Conservation (phyloP, 1,140 invertebrate genomes). For the Sipha flava region DNA sequence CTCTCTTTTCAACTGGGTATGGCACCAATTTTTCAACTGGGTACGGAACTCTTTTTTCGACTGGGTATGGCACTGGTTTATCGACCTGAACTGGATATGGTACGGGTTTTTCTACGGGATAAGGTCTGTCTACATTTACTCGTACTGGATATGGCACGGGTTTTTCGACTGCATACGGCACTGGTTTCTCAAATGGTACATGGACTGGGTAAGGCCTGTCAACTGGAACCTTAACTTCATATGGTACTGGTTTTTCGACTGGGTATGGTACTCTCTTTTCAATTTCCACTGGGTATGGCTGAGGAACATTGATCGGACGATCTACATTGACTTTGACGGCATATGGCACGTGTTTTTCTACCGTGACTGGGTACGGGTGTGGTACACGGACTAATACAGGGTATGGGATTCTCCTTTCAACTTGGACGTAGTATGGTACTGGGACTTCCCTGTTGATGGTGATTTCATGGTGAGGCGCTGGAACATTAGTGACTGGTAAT, state of each 20-base stretch:
- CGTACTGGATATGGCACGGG: constrained; percentile 25
- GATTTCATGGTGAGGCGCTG: constrained; percentile 54
- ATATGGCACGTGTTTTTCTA: not conserved
- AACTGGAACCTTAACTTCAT: not conserved
- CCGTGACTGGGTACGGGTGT: not conserved
- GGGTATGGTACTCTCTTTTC: constrained; percentile 56
- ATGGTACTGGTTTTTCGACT: constrained; percentile 36
- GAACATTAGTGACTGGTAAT: constrained; percentile 36
- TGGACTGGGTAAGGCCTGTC: constrained; percentile 9
- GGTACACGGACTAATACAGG: not conserved
- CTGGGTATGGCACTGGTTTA: constrained; percentile 50
- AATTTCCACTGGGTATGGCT: constrained; percentile 56
- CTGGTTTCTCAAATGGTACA: constrained; percentile 5
- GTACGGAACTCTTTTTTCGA: constrained; percentile 39
- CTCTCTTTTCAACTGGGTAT: constrained; percentile 56
- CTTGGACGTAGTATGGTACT: constrained; percentile 4
- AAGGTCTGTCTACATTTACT: constrained; percentile 34
- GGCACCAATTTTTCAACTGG: constrained; percentile 52
- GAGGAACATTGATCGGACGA: constrained; percentile 46
- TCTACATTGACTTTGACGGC: not conserved
- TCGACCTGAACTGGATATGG: constrained; percentile 50
- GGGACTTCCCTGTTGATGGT: constrained; percentile 56
- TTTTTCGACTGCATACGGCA: not conserved
- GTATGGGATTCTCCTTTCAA: constrained; percentile 34
- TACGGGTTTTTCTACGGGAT: constrained; percentile 59